phyloP scores from a whole-genome alignment of 1,140 invertebrate species.

The Ephestia elutella region DNA sequence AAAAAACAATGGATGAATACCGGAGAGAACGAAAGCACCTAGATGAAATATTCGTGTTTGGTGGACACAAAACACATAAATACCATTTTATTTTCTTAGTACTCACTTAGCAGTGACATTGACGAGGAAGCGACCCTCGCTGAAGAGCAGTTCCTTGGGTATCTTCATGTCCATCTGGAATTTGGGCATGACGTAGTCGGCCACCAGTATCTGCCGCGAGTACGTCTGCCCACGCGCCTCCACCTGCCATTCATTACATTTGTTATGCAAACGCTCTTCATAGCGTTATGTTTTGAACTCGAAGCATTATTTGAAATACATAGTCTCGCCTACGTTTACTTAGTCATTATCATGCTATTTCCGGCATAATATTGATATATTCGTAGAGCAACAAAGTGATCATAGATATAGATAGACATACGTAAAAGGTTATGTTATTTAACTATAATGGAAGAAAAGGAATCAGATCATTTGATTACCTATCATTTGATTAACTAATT shows the following conservation, averaged over 20 bases:
- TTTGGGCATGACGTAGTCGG: conserved; percentile 94
- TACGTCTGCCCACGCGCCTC: conserved; percentile 78
- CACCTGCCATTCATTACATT: conserved; percentile 27
- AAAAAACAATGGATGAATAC: too few relatives aligned
- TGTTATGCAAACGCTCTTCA: conserved; percentile 6
- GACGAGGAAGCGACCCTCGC: conserved; percentile 83
- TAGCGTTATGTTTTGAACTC: not conserved
- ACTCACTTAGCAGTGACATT: conserved; percentile 89
- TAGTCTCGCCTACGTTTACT: not conserved
- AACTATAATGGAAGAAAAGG: too few relatives aligned
- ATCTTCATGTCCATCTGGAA: conserved; percentile 90
- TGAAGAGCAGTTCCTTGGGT: conserved; percentile 86
- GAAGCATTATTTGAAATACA: not conserved
- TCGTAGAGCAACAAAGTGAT: not conserved
- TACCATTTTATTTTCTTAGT: not conserved
- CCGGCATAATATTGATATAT: not conserved
- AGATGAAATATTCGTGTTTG: too few relatives aligned
- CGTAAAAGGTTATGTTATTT: too few relatives aligned
- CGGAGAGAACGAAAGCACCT: too few relatives aligned
- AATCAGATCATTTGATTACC: too few relatives aligned
- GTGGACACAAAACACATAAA: too few relatives aligned
- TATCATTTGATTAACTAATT: too few relatives aligned
- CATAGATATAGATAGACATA: not conserved
- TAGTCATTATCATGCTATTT: not conserved
- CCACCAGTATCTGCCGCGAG: conserved; percentile 84